Evolutionary conservation across 2,113 vertebrate genomes (phyloP).

Genomic region (Cervus canadensis): DNA sequence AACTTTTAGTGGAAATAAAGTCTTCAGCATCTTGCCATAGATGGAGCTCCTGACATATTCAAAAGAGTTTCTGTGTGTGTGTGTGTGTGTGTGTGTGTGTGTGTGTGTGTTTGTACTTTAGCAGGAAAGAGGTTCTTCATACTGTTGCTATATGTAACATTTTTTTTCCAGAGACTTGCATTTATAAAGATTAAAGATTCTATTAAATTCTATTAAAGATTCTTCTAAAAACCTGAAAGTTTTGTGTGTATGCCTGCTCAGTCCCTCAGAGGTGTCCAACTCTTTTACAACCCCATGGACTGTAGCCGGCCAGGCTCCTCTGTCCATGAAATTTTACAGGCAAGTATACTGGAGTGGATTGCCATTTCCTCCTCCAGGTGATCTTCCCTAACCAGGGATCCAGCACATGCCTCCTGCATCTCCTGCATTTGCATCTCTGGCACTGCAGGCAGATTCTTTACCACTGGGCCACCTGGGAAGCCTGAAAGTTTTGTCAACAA

Average conservation of each 20-base stretch:
- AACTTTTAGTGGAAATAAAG: background rate
- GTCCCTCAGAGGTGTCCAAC: background rate
- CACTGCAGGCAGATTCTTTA: background rate
- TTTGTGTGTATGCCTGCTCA: background rate
- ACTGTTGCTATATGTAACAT: background rate
- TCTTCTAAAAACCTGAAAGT: background rate
- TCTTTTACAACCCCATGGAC: background rate
- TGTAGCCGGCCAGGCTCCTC: background rate
- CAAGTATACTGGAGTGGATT: background rate
- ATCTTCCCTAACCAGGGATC: background rate
- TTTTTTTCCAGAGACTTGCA: background rate
- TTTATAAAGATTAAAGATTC: background rate
- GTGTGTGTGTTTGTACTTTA: background rate
- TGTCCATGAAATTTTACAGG: background rate
- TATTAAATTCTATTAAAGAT: background rate
- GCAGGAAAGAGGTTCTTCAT: background rate
- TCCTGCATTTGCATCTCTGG: background rate
- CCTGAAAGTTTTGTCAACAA: background rate
- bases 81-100: too few species aligned
- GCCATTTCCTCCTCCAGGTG: background rate
- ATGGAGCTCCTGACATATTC: background rate
- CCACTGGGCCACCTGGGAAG: background rate
- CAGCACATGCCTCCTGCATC: background rate
- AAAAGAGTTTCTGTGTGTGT: background rate
- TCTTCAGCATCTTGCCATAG: background rate